These are phyloP conservation scores for Nothobranchius furzeri DNA, from an alignment of 2,113 vertebrate species.

Conservation along the genomic window DNA sequence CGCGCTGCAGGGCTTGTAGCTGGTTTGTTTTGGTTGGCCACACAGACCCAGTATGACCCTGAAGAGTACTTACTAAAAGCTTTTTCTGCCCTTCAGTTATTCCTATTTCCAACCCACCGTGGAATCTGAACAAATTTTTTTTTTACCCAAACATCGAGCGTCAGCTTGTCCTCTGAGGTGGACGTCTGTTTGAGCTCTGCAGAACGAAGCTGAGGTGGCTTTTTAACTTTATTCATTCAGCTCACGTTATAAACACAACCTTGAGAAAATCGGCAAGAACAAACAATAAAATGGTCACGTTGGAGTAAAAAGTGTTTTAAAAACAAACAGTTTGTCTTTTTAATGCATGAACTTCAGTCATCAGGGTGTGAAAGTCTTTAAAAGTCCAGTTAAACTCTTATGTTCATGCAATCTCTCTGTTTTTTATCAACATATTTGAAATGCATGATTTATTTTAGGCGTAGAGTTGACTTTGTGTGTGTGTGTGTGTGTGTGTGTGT, in stretches of 20 bases:
- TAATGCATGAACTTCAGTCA: conserved; percentile 5
- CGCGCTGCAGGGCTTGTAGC: conserved; percentile 32
- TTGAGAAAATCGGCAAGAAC: neutral
- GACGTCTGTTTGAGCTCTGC: neutral
- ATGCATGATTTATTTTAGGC: too few relatives aligned
- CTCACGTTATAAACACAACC: neutral
- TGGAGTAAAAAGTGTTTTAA: neutral
- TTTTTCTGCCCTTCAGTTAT: conserved; percentile 30
- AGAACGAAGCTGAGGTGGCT: neutral
- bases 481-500: too few relatives aligned
- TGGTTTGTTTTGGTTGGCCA: conserved; percentile 62
- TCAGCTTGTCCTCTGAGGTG: neutral
- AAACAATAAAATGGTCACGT: neutral
- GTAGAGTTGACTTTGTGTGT: too few relatives aligned
- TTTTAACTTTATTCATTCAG: neutral
- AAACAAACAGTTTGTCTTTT: neutral
- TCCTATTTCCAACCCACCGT: conserved; percentile 39
- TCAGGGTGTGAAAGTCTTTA: neutral
- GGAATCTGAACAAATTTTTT: neutral
- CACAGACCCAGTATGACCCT: conserved; percentile 56
- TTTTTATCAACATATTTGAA: too few relatives aligned
- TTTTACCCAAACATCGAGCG: neutral
- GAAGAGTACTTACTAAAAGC: conserved; percentile 61
- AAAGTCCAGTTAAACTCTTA: too few relatives aligned
- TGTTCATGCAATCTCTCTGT: too few relatives aligned